These are phyloP conservation scores for Drosophila hamatofila DNA, from an alignment of 2,888 invertebrate genomes.

Conservation along the genomic window DNA sequence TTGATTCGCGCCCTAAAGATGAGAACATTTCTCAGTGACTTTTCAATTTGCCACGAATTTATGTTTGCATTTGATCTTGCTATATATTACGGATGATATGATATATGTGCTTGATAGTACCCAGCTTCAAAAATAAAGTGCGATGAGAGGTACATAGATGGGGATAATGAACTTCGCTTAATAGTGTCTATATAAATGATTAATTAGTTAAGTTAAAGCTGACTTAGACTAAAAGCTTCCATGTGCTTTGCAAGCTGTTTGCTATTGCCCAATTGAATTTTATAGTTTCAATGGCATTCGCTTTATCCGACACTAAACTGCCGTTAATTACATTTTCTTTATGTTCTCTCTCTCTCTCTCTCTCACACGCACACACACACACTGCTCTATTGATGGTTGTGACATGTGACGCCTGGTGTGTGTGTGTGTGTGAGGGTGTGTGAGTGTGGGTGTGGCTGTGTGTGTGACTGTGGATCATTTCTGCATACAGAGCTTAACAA, in stretches of 20 bases:
- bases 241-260: slow-evolving; percentile 7
- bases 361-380: slow-evolving; percentile 8
- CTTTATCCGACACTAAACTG: slow-evolving; percentile 30
- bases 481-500: slow-evolving; percentile 43
- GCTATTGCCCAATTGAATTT: not conserved
- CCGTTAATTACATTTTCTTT: slow-evolving; percentile 37
- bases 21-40: too few relatives aligned
- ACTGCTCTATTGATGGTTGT: slow-evolving; percentile 13
- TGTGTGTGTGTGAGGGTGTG: slow-evolving; percentile 2
- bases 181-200: not conserved
- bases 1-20: not conserved
- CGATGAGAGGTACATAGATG: too few relatives aligned
- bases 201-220: not conserved
- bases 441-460: slow-evolving; percentile 13
- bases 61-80: not conserved
- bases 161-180: not conserved
- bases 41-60: too few relatives aligned
- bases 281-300: slow-evolving; percentile 16
- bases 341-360: slow-evolving; percentile 12
- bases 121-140: too few relatives aligned
- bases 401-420: slow-evolving; percentile 13
- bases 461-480: slow-evolving; percentile 15
- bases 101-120: too few relatives aligned
- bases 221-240: not conserved
- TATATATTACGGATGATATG: too few relatives aligned